phyloP scores from a whole-genome alignment of 2,888 invertebrate species.

The Peribatodes rhomboidaria region DNA sequence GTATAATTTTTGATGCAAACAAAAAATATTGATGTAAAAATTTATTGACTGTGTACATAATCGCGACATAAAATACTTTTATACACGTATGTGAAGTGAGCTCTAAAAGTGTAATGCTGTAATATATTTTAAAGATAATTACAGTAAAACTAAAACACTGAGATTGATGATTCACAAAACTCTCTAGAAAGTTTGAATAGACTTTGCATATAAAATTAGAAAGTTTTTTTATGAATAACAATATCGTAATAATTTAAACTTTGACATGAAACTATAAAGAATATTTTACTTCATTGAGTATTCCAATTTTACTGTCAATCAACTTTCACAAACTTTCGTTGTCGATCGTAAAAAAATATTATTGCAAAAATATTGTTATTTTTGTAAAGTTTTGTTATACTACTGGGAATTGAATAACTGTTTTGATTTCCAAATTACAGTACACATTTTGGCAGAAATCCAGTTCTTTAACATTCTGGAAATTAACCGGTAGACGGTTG shows the following conservation, averaged over 20 bases:
- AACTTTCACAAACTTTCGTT: background rate
- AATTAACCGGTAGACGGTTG: too few species aligned
- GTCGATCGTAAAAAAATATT: background rate
- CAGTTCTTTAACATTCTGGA: too few species aligned
- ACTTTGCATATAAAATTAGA: background rate
- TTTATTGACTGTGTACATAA: too few species aligned
- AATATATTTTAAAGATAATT: background rate
- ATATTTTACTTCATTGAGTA: background rate
- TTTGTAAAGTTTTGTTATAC: background rate
- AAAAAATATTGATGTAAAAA: too few species aligned
- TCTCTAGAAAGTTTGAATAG: background rate
- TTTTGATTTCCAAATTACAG: background rate
- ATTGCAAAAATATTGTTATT: background rate
- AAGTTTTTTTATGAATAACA: background rate
- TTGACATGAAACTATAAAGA: background rate
- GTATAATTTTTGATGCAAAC: too few species aligned
- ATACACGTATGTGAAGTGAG: too few species aligned
- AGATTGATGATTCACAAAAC: background rate
- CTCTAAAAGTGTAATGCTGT: too few species aligned
- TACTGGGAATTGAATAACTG: background rate
- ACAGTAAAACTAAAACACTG: background rate
- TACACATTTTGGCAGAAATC: too few species aligned
- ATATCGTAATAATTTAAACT: conserved; percentile 1
- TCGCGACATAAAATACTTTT: too few species aligned
- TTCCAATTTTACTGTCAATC: conserved; percentile 6